phyloP scores from a whole-genome alignment of 2,888 invertebrate genomes.

The Hypsopygia costalis region DNA sequence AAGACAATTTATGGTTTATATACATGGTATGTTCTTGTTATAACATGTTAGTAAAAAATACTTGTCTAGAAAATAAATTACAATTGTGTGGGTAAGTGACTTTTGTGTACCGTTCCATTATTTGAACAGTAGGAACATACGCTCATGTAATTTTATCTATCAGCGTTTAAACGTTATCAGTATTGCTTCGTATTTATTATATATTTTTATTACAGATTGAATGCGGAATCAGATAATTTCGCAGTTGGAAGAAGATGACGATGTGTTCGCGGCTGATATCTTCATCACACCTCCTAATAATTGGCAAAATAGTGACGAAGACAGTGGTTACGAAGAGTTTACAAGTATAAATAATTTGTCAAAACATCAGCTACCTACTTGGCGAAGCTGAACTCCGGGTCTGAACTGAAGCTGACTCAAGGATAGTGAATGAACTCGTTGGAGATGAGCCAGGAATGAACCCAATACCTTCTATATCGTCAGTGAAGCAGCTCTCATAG shows the following conservation, averaged over 20 bases:
- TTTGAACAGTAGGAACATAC: no score
- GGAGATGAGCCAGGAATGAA: constrained; percentile 9
- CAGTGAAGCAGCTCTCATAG: constrained; percentile 6
- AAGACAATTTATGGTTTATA: not conserved
- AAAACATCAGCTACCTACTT: constrained; percentile 13
- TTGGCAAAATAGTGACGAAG: constrained; percentile 13
- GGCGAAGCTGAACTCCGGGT: constrained; percentile 16
- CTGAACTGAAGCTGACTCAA: no score
- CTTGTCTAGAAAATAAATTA: no score
- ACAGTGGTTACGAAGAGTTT: constrained; percentile 14
- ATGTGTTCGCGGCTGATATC: constrained; percentile 13
- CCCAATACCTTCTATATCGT: constrained; percentile 11
- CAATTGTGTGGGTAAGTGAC: constrained; percentile 1
- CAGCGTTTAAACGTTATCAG: not conserved
- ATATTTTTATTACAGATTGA: constrained; percentile 12
- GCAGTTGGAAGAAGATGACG: no score
- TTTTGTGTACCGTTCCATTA: no score
- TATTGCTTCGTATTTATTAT: not conserved
- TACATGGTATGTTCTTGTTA: constrained; percentile 1
- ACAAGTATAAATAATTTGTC: no score
- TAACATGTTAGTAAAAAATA: not conserved
- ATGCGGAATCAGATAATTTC: constrained; percentile 14
- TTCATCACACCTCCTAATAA: constrained; percentile 15
- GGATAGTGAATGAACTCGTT: constrained; percentile 11
- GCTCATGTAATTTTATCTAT: constrained; percentile 2